phyloP scores from a whole-genome alignment of 2,797 vertebrate species.

The Bovichtus variegatus region DNA sequence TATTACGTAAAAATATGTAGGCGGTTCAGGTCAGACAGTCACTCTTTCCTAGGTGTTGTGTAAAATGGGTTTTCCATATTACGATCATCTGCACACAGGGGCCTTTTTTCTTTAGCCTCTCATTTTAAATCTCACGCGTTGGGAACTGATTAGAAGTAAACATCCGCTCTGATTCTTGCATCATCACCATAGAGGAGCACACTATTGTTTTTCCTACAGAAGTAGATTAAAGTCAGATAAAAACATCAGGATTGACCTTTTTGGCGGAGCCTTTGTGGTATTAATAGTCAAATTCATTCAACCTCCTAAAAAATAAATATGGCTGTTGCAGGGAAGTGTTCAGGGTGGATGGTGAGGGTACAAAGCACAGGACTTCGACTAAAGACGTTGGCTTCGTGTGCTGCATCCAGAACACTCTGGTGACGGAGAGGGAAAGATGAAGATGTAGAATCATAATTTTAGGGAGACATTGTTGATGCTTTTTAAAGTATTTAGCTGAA shows the following conservation, averaged over 20 bases:
- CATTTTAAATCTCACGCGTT: constrained; percentile 19
- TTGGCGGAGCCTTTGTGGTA: background rate
- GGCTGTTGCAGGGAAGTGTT: background rate
- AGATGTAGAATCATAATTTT: too few relatives aligned
- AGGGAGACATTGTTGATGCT: too few relatives aligned
- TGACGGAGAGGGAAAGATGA: too few relatives aligned
- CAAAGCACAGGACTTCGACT: background rate
- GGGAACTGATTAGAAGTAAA: constrained; percentile 18
- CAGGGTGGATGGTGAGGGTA: background rate
- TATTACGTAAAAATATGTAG: constrained; percentile 68
- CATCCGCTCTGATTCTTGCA: constrained; percentile 29
- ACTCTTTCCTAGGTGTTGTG: constrained; percentile 40
- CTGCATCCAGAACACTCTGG: background rate
- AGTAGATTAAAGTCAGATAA: constrained; percentile 11
- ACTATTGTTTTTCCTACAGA: constrained; percentile 10
- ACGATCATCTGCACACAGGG: constrained; percentile 24
- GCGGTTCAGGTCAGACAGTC: constrained; percentile 51
- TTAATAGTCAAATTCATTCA: constrained; percentile 1
- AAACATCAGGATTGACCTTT: constrained; percentile 9
- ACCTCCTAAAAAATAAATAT: background rate
- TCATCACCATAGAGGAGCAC: constrained; percentile 22
- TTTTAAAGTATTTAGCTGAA: too few relatives aligned
- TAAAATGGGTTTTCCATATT: constrained; percentile 63
- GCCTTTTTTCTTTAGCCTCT: constrained; percentile 38
- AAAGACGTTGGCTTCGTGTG: background rate